phyloP scores from a whole-genome alignment of 2,113 vertebrate species.

The Pipa parva region DNA sequence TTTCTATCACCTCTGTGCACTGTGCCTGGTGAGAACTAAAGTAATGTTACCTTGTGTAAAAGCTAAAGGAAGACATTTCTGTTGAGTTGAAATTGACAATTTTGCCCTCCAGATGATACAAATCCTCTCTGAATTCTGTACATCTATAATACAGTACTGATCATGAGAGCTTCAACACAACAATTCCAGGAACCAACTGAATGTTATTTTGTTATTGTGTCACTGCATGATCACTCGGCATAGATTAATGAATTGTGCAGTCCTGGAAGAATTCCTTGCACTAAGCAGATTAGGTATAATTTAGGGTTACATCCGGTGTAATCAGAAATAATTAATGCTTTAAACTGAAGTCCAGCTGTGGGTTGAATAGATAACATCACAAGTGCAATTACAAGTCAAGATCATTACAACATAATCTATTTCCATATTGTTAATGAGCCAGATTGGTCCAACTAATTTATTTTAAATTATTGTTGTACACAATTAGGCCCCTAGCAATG shows the following conservation, averaged over 20 bases:
- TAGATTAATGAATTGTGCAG: background rate
- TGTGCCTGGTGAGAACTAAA: no score
- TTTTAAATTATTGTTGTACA: background rate
- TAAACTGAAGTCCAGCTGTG: background rate
- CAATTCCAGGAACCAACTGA: no score
- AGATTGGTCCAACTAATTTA: background rate
- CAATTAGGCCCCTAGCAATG: background rate
- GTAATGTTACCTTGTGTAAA: no score
- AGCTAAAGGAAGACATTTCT: no score
- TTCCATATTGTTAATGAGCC: background rate
- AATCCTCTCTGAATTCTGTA: no score
- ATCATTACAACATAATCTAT: background rate
- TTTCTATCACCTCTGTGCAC: no score
- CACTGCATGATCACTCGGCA: no score
- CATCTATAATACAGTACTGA: no score
- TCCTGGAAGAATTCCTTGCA: background rate
- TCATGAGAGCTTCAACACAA: no score
- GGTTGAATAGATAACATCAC: background rate
- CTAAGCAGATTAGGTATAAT: background rate
- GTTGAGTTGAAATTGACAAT: no score
- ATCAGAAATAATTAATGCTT: background rate
- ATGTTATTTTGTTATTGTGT: no score
- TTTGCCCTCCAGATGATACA: no score
- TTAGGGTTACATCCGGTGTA: background rate
- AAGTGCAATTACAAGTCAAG: background rate